Base-by-base conservation (phyloP, 2,113 vertebrate species). In the Murina feae region DNA sequence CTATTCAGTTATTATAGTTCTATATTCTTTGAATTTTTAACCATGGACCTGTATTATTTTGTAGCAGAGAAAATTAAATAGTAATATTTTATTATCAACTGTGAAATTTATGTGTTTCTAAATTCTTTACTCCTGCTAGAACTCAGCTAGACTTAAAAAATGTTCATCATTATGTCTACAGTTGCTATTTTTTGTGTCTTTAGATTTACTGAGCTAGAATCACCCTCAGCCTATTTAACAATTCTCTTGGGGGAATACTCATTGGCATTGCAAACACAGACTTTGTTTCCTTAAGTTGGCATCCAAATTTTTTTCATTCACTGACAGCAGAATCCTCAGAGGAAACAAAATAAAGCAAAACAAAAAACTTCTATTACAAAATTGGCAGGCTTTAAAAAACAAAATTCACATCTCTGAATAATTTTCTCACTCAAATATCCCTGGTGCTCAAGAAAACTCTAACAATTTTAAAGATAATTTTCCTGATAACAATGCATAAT, bases 231-330 rank as follows among this genome's bases (percentile, higher is more conserved):
- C 86, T 95, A 39, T 82, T 96, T 51, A 94, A 37, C 39, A 75
- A 44, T 93, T 95, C 68, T 39, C 39, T 25, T 7, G 72, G 82
- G 44, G 68, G 44, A n/a, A 65, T 0, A 7, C 60, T 80, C 74
- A 94, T 91, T 94, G 91, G 63, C 81, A 90, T 90, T 94, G 91
- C 89, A 60, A 88, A 95, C 89, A 92, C 79, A 89, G 37, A 65
- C 79, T 86, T 69, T 60, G 69, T 79, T 79, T 94, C 93, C 93
- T 96, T 87, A 80, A 82, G 37, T 72, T 96, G 95, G 91, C 94
- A 89, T 53, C 71, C 78, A 60, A 92, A 66, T 75, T 91, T 96
- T 83, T 60, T 94, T 85, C n/a, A 68, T 94, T 83, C 81, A 65
- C 28, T 86, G 69, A 74, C 89, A 89, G 69, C n/a, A 74, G 79